These are phyloP conservation scores for Rhyacophila evoluta DNA, from an alignment of 2,888 invertebrate genomes.

Conservation along the genomic window DNA sequence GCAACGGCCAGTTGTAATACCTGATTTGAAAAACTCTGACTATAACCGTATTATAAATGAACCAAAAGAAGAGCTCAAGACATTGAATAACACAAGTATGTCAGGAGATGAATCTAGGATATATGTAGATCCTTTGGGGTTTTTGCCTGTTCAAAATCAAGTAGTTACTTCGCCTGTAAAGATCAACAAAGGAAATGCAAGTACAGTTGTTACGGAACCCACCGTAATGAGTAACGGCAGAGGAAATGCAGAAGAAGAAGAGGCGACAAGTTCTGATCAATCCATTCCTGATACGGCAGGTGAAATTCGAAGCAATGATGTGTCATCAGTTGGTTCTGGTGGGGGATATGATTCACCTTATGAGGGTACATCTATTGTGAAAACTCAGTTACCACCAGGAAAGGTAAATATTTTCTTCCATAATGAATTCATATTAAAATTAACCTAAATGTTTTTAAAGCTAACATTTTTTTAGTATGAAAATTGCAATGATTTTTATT, in stretches of 20 bases:
- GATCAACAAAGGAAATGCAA: constrained; percentile 55
- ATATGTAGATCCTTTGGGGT: constrained; percentile 64
- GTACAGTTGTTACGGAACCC: constrained; percentile 16
- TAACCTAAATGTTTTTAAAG: too few species aligned
- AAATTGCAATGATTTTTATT: too few species aligned
- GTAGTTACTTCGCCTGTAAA: constrained; percentile 58
- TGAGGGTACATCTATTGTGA: constrained; percentile 73
- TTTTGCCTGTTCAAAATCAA: constrained; percentile 65
- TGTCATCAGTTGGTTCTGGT: constrained; percentile 61
- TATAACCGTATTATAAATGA: background rate
- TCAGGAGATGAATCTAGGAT: constrained; percentile 34
- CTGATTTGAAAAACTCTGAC: constrained; percentile 35
- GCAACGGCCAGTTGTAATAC: constrained; percentile 52
- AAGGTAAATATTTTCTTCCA: too few species aligned
- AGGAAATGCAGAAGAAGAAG: constrained; percentile 61
- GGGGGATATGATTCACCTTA: constrained; percentile 71
- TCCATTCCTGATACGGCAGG: constrained; percentile 61
- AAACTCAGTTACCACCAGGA: constrained; percentile 78
- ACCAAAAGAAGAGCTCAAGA: background rate
- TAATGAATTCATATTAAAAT: too few species aligned
- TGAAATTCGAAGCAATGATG: constrained; percentile 63
- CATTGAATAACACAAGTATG: background rate
- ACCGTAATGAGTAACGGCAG: constrained; percentile 51
- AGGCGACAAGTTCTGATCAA: constrained; percentile 65
- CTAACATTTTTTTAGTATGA: too few species aligned